Percentiles rank a stretch among this genome's conserved stretches.
These are phyloP conservation scores for Norana najaformis DNA, from an alignment of 2,888 invertebrate species.

Conservation along the genomic window DNA sequence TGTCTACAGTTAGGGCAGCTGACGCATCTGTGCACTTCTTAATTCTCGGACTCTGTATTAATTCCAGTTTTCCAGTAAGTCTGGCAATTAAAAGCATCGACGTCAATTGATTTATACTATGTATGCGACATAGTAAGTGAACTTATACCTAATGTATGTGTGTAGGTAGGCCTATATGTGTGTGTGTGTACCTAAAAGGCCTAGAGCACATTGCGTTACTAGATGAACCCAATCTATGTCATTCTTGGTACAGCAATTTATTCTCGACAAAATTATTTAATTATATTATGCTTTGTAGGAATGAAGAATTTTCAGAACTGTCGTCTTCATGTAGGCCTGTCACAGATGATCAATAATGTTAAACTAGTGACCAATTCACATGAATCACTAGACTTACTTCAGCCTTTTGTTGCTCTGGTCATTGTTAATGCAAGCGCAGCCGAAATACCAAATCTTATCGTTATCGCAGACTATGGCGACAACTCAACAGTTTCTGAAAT, in stretches of 20 bases:
- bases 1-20: neutral
- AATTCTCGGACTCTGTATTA: too few relatives aligned
- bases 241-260: neutral
- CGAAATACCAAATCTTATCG: neutral
- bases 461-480: neutral
- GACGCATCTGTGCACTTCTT: neutral
- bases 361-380: neutral
- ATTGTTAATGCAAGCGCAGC: neutral
- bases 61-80: too few relatives aligned
- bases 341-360: neutral
- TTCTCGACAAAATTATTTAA: neutral
- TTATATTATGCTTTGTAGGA: neutral
- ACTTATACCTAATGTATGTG: neutral
- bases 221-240: too few relatives aligned
- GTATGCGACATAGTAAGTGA: neutral
- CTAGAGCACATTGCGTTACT: too few relatives aligned
- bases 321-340: neutral
- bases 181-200: too few relatives aligned
- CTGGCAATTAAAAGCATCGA: neutral
- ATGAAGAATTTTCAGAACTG: neutral
- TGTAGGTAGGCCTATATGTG: too few relatives aligned
- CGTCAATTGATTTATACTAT: neutral
- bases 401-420: slow-evolving; percentile 13
- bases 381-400: neutral
- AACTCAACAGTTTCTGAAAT: neutral